A percentile compares a stretch with the other conserved stretches of the same genome.
These are phyloP conservation scores for Phaethon lepturus DNA, from an alignment of 2,113 vertebrate genomes.

Conservation along the genomic window DNA sequence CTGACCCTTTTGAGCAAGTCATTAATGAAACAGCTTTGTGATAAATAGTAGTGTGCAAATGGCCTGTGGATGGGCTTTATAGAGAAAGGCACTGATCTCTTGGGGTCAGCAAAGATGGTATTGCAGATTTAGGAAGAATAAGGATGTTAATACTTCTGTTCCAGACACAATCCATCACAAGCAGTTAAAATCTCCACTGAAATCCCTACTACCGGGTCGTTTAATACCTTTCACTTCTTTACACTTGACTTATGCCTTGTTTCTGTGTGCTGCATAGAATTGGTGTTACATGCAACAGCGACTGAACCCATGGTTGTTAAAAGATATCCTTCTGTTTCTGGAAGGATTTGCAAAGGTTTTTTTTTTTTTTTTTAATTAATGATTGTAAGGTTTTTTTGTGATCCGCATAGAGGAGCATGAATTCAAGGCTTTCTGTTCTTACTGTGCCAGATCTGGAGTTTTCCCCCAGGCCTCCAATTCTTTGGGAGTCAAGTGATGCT, in stretches of 20 bases:
- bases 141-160: conserved; percentile 18
- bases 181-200: neutral
- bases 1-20: neutral
- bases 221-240: conserved; percentile 3
- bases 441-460: neutral
- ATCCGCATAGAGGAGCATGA: neutral
- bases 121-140: neutral
- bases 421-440: neutral
- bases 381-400: neutral
- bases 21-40: conserved; percentile 32
- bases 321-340: neutral
- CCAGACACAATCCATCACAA: neutral
- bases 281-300: neutral
- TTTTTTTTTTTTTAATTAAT: neutral
- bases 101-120: neutral
- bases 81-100: neutral
- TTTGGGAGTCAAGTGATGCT: neutral
- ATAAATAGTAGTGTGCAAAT: conserved; percentile 19
- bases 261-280: neutral
- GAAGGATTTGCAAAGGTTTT: neutral
- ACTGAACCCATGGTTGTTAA: neutral
- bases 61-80: neutral
- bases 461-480: neutral
- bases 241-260: neutral
- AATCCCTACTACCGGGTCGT: neutral